Evolutionary conservation across 64 coral and sea anemone species (phyloP).

Genomic region (Actinia equina): DNA sequence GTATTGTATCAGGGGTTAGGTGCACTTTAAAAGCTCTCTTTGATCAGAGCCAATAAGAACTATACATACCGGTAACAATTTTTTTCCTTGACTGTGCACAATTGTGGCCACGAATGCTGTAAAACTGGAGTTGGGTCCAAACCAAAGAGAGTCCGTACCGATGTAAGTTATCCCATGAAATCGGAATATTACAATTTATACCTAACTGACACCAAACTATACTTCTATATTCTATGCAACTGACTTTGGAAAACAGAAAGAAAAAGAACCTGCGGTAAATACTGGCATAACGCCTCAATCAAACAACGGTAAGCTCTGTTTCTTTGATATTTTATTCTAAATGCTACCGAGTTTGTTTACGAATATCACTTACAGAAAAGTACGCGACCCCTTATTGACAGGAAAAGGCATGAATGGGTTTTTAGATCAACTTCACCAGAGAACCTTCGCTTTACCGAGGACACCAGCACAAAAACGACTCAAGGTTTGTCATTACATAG

Average conservation of each 20-base stretch:
- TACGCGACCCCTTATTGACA: neutral
- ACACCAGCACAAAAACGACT: conserved; percentile 83
- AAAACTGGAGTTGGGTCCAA: conserved; percentile 46
- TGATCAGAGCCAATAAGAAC: too few relatives aligned
- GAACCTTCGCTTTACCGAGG: conserved; percentile 66
- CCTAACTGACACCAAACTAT: too few relatives aligned
- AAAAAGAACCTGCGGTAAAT: neutral
- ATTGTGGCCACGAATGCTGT: conserved; percentile 90
- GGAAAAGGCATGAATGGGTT: conserved; percentile 52
- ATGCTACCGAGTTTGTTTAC: neutral
- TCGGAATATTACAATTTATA: neutral
- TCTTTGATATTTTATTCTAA: neutral
- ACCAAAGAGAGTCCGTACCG: conserved; percentile 31
- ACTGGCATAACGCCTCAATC: neutral
- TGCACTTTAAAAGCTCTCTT: neutral
- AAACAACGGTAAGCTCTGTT: neutral
- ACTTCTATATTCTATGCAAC: neutral
- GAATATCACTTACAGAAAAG: neutral
- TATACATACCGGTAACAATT: neutral
- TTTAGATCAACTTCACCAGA: conserved; percentile 75
- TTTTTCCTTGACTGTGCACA: conserved; percentile 44
- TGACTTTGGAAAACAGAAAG: neutral
- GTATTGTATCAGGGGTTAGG: neutral
- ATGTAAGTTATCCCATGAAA: neutral
- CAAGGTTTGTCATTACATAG: conserved; percentile 47